These are phyloP conservation scores for Hoplostethus mediterraneus DNA, from an alignment of 2,797 vertebrate genomes.

Conservation along the genomic window DNA sequence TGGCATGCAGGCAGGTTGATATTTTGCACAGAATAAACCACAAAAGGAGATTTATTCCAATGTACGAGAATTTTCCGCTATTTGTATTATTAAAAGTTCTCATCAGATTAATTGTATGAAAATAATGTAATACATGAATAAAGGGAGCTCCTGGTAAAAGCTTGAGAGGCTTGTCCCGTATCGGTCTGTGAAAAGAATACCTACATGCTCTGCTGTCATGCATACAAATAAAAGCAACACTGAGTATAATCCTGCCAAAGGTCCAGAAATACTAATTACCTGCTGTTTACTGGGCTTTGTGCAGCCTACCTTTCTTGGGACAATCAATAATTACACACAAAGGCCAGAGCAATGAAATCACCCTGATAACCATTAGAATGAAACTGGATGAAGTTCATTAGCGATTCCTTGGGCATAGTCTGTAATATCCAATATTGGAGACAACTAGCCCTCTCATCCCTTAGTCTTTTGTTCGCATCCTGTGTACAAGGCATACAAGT, in stretches of 20 bases:
- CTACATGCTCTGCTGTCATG: conserved; percentile 54
- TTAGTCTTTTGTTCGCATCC: conserved; percentile 76
- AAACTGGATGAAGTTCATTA: conserved; percentile 84
- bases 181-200: conserved; percentile 52
- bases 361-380: conserved; percentile 83
- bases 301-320: conserved; percentile 80
- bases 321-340: conserved; percentile 87
- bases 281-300: conserved; percentile 82
- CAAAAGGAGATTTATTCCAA: conserved; percentile 9
- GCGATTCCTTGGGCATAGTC: conserved; percentile 72
- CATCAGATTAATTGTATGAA: conserved; percentile 44
- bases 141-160: conserved; percentile 49
- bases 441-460: conserved; percentile 72
- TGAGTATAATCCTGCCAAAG: conserved; percentile 81
- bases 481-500: conserved; percentile 67
- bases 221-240: conserved; percentile 81
- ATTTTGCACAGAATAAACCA: conserved; percentile 1
- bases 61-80: not conserved
- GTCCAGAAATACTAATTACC: conserved; percentile 87
- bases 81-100: conserved; percentile 21
- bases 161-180: conserved; percentile 31
- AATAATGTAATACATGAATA: conserved; percentile 52
- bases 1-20: not conserved
- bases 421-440: conserved; percentile 82
- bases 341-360: conserved; percentile 79